These are phyloP conservation scores for Ophion slaviceki DNA, from an alignment of 2,888 invertebrate genomes.

Conservation along the genomic window DNA sequence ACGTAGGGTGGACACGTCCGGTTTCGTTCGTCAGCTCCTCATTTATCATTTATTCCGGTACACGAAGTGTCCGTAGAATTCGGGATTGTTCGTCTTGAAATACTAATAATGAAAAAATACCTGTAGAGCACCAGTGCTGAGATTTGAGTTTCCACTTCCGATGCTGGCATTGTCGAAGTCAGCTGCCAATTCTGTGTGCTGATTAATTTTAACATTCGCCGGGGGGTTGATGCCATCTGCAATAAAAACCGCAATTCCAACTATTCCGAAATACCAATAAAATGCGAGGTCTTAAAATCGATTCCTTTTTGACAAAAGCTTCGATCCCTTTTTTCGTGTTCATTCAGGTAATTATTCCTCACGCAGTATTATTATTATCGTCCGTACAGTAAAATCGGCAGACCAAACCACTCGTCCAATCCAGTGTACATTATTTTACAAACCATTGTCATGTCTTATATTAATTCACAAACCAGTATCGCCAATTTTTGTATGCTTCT, in stretches of 20 bases:
- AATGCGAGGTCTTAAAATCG: no score
- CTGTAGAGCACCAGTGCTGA: slow-evolving; percentile 86
- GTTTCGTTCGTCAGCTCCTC: not conserved
- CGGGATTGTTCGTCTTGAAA: not conserved
- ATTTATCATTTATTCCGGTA: not conserved
- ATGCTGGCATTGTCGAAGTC: slow-evolving; percentile 84
- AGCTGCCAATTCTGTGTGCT: slow-evolving; percentile 70
- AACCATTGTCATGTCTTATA: no score
- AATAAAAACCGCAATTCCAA: not conserved
- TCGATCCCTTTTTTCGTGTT: no score
- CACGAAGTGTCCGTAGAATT: no score
- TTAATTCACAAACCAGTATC: no score
- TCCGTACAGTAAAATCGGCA: no score
- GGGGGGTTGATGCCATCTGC: slow-evolving; percentile 75
- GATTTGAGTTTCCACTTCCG: slow-evolving; percentile 81
- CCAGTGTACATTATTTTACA: no score
- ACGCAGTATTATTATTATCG: no score
- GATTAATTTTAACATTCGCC: slow-evolving; percentile 72
- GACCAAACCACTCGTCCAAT: no score
- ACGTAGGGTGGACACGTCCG: not conserved
- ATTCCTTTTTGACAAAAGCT: no score
- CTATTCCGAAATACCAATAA: no score
- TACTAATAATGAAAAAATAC: slow-evolving; percentile 64
- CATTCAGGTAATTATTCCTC: no score
- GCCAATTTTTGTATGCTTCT: not conserved